These are phyloP conservation scores for Parazoanthus swiftii DNA, from an alignment of 92 coral and sea anemone genomes.

Conservation along the genomic window DNA sequence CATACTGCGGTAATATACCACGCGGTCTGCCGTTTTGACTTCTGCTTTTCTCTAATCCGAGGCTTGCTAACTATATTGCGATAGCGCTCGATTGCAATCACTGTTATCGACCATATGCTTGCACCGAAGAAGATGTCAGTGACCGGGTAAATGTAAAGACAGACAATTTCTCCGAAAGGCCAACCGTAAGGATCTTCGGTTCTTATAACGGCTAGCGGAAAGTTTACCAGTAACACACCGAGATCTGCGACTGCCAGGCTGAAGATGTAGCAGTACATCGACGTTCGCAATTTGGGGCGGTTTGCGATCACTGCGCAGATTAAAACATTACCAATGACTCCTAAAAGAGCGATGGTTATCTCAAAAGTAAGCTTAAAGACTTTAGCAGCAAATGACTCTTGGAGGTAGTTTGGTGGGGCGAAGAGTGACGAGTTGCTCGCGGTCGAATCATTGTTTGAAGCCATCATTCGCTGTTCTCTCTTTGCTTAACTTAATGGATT, in stretches of 20 bases:
- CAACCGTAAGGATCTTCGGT: conserved; percentile 42
- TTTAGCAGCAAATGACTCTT: conserved; percentile 47
- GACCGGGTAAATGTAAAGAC: conserved; percentile 65
- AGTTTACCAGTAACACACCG: conserved; percentile 63
- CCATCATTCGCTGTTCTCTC: not conserved
- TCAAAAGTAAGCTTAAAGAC: conserved; percentile 59
- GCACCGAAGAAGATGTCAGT: conserved; percentile 76
- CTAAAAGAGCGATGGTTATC: conserved; percentile 59
- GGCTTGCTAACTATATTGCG: conserved; percentile 57
- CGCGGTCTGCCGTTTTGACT: conserved; percentile 37
- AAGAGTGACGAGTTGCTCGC: not conserved
- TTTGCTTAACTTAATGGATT: not conserved
- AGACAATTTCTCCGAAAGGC: conserved; percentile 52
- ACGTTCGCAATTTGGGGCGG: conserved; percentile 63
- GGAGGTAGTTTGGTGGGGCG: conserved; percentile 29
- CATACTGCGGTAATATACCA: conserved; percentile 53
- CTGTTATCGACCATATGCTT: conserved; percentile 81
- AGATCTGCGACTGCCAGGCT: conserved; percentile 75
- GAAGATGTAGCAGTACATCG: conserved; percentile 65
- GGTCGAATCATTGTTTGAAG: conserved; percentile 3
- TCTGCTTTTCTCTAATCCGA: conserved; percentile 30
- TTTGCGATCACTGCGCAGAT: conserved; percentile 67
- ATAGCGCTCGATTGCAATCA: conserved; percentile 78
- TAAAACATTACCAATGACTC: conserved; percentile 70
- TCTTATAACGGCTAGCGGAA: conserved; percentile 45